Conservation (phyloP, 1,140 invertebrate genomes). For the Aphelinus atriplicis region DNA sequence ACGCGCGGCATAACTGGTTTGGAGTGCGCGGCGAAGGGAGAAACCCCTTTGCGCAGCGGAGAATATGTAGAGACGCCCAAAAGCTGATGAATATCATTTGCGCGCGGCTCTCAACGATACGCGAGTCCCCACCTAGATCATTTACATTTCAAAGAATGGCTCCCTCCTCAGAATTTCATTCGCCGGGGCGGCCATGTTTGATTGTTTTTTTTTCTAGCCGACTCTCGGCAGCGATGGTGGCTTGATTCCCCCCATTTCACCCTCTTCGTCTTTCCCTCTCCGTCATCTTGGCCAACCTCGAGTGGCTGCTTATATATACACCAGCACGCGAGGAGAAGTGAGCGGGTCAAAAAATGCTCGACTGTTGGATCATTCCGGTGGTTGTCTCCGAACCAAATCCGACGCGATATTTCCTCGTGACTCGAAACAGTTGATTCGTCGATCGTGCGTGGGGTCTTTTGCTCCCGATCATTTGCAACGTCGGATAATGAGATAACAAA, state of each 20-base stretch:
- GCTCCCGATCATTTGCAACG: too few species aligned
- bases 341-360: too few species aligned
- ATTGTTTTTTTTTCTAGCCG: conserved; percentile 22
- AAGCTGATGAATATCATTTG: conserved; percentile 26
- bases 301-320: too few species aligned
- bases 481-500: too few species aligned
- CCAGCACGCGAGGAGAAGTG: too few species aligned
- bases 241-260: not conserved
- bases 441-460: too few species aligned
- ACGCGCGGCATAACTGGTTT: not conserved
- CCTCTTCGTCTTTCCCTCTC: not conserved
- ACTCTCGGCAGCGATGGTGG: not conserved
- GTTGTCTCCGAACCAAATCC: too few species aligned
- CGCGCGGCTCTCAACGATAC: not conserved
- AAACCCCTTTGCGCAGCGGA: conserved; percentile 11
- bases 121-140: conserved; percentile 1
- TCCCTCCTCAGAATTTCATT: conserved; percentile 31
- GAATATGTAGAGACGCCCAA: not conserved
- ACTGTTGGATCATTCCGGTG: too few species aligned
- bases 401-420: too few species aligned
- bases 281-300: not conserved
- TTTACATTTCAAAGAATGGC: conserved; percentile 26
- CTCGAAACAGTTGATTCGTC: too few species aligned
- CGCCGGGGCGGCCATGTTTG: conserved; percentile 6
- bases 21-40: not conserved